phyloP scores from a whole-genome alignment of 2,113 vertebrate genomes.

The Eurypyga helias region DNA sequence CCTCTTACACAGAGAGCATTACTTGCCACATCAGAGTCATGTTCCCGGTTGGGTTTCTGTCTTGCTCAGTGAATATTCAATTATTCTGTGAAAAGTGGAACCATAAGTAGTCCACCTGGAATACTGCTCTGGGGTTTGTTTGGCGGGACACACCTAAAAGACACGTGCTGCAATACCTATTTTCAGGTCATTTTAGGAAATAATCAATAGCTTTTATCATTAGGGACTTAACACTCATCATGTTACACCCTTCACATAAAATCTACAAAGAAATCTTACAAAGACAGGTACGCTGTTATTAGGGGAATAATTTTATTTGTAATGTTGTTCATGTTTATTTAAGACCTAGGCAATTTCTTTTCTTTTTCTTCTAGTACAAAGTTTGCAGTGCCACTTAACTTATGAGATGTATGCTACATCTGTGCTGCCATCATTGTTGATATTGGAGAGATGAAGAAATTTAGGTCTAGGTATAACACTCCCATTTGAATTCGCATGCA shows the following conservation, averaged over 20 bases:
- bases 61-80: conserved; percentile 2
- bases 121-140: background rate
- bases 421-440: background rate
- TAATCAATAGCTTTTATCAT: background rate
- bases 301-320: background rate
- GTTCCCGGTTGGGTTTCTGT: background rate
- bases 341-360: background rate
- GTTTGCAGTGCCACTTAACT: background rate
- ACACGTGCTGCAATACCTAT: background rate
- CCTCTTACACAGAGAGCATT: background rate
- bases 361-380: background rate
- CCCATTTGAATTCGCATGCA: background rate
- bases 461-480: background rate
- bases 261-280: background rate
- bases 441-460: background rate
- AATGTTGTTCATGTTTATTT: background rate
- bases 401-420: background rate
- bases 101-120: background rate
- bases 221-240: background rate
- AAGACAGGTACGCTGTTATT: background rate
- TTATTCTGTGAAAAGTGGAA: background rate
- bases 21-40: background rate
- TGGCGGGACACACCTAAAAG: background rate
- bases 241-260: background rate
- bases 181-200: background rate